A percentile compares a stretch with the other conserved stretches of the same genome.
These are phyloP conservation scores for Pterois miles DNA, from an alignment of 2,797 vertebrate genomes.

Conservation along the genomic window DNA sequence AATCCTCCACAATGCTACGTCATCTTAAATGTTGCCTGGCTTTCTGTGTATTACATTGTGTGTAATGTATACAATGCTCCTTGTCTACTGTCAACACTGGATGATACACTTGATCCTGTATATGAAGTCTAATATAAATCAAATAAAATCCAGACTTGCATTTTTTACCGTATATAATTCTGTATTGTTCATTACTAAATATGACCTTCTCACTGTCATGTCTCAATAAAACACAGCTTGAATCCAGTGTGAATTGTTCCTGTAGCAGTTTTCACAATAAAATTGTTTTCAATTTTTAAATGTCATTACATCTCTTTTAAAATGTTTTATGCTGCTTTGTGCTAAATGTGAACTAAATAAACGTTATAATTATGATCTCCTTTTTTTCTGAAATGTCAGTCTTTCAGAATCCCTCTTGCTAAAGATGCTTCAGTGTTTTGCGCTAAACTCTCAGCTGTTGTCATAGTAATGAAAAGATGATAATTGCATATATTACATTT, in stretches of 20 bases:
- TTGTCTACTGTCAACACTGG: background rate
- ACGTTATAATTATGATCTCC: background rate
- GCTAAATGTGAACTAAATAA: background rate
- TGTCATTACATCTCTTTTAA: background rate
- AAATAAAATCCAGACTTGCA: background rate
- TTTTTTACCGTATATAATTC: background rate
- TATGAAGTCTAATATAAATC: background rate
- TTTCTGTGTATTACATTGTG: background rate
- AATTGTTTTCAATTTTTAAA: background rate
- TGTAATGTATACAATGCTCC: background rate
- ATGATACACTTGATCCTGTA: background rate
- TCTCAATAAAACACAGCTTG: background rate
- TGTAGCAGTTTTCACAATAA: slow-evolving; percentile 8
- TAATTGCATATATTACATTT: slow-evolving; percentile 46
- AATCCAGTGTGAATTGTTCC: background rate
- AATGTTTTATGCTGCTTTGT: background rate
- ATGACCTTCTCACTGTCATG: background rate
- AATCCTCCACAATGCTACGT: background rate
- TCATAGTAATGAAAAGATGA: slow-evolving; percentile 48
- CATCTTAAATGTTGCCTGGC: background rate
- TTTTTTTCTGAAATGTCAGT: slow-evolving; percentile 6
- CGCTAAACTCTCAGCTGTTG: slow-evolving; percentile 31
- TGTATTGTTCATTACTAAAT: background rate
- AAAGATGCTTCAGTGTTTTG: slow-evolving; percentile 21
- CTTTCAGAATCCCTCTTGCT: background rate